Evolutionary conservation across 92 coral and sea anemone species (phyloP).

Genomic region (Pocillopora grandis): DNA sequence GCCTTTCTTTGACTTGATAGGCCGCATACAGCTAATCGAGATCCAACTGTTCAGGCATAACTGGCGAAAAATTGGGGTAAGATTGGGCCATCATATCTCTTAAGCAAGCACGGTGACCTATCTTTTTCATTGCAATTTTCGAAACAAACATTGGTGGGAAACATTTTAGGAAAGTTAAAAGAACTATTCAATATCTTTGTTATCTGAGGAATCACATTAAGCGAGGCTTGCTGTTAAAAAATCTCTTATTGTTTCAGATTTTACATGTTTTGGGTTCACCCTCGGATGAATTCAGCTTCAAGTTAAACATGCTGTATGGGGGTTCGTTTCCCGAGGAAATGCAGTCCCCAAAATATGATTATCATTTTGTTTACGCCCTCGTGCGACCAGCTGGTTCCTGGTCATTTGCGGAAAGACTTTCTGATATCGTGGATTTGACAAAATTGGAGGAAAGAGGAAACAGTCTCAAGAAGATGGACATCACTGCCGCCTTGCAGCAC

Average conservation of each 20-base stretch:
- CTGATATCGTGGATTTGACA: background rate
- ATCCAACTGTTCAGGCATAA: no score
- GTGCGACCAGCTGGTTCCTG: conserved; percentile 12
- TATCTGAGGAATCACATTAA: no score
- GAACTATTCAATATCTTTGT: no score
- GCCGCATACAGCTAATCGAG: no score
- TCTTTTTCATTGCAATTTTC: no score
- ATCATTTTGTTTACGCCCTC: background rate
- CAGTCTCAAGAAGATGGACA: background rate
- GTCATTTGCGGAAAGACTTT: conserved; percentile 19
- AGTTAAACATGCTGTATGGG: background rate
- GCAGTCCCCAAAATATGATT: background rate
- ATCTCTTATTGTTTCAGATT: background rate
- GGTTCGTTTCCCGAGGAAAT: conserved; percentile 16
- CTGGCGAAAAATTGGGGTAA: no score
- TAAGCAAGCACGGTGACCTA: no score
- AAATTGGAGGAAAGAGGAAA: background rate
- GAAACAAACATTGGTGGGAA: no score
- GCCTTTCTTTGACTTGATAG: no score
- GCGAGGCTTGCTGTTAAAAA: no score
- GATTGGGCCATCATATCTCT: no score
- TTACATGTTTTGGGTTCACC: conserved; percentile 24
- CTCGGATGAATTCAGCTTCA: conserved; percentile 14
- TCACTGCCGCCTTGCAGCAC: conserved; percentile 8
- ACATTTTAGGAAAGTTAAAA: no score